Conservation (phyloP, 2,888 invertebrate species). For the Ptilodon capucinus region DNA sequence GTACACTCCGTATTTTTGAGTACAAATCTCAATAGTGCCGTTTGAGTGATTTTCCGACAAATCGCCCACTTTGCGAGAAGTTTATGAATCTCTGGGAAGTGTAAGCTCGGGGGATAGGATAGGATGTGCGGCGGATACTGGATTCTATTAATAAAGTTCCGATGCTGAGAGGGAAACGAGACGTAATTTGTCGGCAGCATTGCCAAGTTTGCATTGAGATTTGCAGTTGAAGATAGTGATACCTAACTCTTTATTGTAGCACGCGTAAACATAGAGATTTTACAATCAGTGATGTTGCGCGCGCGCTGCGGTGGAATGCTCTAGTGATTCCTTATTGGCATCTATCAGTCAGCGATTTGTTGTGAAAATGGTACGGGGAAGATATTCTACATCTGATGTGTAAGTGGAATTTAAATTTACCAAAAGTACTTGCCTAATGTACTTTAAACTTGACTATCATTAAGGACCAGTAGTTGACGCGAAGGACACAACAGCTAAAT, state of each 20-base stretch:
- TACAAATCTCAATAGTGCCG: slow-evolving; percentile 40
- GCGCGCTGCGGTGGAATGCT: slow-evolving; percentile 44
- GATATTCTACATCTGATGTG: slow-evolving; percentile 77
- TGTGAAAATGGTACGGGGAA: slow-evolving; percentile 73
- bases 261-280: slow-evolving; percentile 58
- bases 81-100: slow-evolving; percentile 34
- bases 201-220: slow-evolving; percentile 75
- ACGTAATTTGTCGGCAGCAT: slow-evolving; percentile 63
- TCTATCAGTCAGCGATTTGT: slow-evolving; percentile 34
- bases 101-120: slow-evolving; percentile 41
- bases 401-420: slow-evolving; percentile 62
- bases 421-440: no score
- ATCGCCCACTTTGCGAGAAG: slow-evolving; percentile 22
- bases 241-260: slow-evolving; percentile 60
- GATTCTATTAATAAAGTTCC: slow-evolving; percentile 66
- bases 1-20: slow-evolving; percentile 45
- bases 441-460: slow-evolving; percentile 5
- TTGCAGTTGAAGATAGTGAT: slow-evolving; percentile 59
- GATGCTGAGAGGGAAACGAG: slow-evolving; percentile 60
- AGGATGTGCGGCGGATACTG: slow-evolving; percentile 47
- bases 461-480: background rate
- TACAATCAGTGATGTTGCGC: slow-evolving; percentile 56
- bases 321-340: slow-evolving; percentile 43
- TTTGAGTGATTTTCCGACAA: slow-evolving; percentile 33
- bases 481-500: background rate